These are phyloP conservation scores for Mythimna ferrago DNA, from an alignment of 2,888 invertebrate genomes.

Conservation along the genomic window DNA sequence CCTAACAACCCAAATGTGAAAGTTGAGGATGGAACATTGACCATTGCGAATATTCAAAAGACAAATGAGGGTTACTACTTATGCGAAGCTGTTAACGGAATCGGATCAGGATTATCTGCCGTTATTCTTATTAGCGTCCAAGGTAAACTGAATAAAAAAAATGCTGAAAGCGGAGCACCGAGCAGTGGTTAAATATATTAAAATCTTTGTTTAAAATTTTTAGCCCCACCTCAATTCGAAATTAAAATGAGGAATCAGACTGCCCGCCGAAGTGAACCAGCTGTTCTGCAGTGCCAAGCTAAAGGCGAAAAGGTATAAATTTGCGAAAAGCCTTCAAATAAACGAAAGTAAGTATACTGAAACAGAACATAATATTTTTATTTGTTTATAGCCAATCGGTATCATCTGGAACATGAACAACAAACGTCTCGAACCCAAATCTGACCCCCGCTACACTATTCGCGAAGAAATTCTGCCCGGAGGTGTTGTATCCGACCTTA, in stretches of 20 bases:
- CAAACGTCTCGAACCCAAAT: constrained; percentile 97
- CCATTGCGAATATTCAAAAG: constrained; percentile 97
- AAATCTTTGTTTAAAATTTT: constrained; percentile 75
- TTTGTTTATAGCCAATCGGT: constrained; percentile 93
- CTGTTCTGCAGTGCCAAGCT: constrained; percentile 97
- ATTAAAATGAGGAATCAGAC: constrained; percentile 98
- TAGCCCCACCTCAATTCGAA: constrained; percentile 98
- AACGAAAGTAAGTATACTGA: background rate
- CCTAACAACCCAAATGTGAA: constrained; percentile 97
- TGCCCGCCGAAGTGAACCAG: constrained; percentile 96
- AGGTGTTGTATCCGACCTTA: constrained; percentile 96
- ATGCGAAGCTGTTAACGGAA: constrained; percentile 98
- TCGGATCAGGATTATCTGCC: constrained; percentile 98
- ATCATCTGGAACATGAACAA: constrained; percentile 99
- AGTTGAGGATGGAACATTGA: constrained; percentile 98
- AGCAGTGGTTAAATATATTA: constrained; percentile 1
- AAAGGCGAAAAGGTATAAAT: constrained; percentile 94
- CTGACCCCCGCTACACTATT: constrained; percentile 96
- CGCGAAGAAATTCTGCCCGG: constrained; percentile 96
- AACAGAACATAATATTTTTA: background rate
- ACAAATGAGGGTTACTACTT: constrained; percentile 98
- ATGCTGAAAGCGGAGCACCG: background rate
- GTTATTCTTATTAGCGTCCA: constrained; percentile 98
- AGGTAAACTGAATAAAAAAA: constrained; percentile 89
- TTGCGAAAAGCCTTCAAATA: too few relatives aligned